A percentile compares a stretch with the other conserved stretches of the same genome.
phyloP scores from a whole-genome alignment of 2,888 invertebrate species.

The Ethmia dodecea region DNA sequence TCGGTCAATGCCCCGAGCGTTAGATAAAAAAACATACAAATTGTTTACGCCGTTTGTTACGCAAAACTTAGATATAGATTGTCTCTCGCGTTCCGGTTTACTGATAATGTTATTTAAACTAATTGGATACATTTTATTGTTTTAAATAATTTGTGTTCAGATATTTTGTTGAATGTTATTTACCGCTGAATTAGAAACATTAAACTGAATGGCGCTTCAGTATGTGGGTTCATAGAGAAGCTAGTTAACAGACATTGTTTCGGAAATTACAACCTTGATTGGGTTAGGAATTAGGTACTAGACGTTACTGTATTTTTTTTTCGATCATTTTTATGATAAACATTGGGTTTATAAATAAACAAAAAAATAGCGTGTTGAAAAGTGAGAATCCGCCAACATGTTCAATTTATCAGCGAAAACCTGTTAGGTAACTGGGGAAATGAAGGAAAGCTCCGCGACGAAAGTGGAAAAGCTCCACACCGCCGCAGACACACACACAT shows the following conservation, averaged over 20 bases:
- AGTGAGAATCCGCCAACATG: conserved; percentile 16
- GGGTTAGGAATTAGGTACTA: too few relatives aligned
- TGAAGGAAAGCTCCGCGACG: conserved; percentile 66
- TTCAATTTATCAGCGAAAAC: conserved; percentile 49
- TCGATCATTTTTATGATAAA: conserved; percentile 1
- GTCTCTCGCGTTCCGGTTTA: conserved; percentile 37
- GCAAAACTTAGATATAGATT: conserved; percentile 43
- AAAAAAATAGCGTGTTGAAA: conserved; percentile 3
- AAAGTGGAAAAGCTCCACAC: conserved; percentile 69
- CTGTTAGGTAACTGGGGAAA: conserved; percentile 67
- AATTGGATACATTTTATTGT: not conserved
- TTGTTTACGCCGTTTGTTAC: conserved; percentile 69
- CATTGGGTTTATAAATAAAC: not conserved
- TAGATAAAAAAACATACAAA: conserved; percentile 66
- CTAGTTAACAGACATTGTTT: conserved; percentile 5
- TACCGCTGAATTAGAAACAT: not conserved
- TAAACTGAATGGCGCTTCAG: conserved; percentile 1
- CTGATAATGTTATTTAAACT: conserved; percentile 1
- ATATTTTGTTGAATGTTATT: not conserved
- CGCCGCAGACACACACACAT: conserved; percentile 9
- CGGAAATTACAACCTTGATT: conserved; percentile 6
- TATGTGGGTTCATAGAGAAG: conserved; percentile 1
- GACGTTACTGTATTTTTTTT: too few relatives aligned
- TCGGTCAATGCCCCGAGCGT: conserved; percentile 75
- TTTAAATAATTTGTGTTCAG: not conserved